Conservation (phyloP, 92 coral and sea anemone genomes). For the Montipora capitata region DNA sequence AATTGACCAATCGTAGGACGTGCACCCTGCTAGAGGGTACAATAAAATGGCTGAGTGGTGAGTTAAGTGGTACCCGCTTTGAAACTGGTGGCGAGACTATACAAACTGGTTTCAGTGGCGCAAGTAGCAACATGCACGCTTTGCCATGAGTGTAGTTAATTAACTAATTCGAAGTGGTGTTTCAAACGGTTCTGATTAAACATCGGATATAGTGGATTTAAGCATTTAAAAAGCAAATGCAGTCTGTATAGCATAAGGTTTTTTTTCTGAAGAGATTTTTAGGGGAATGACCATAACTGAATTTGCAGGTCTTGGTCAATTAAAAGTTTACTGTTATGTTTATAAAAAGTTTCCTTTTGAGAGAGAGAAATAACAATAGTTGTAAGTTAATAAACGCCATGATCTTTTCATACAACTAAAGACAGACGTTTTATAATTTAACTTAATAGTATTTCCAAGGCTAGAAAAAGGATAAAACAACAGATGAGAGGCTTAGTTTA, state of each 20-base stretch:
- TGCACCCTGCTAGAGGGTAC: too few species aligned
- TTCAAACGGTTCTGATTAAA: not conserved
- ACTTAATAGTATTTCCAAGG: too few species aligned
- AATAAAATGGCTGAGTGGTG: not conserved
- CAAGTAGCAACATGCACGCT: not conserved
- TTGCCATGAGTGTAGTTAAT: too few species aligned
- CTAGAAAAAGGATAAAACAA: too few species aligned
- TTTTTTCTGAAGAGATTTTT: not conserved
- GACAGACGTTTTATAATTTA: too few species aligned
- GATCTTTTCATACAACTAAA: too few species aligned
- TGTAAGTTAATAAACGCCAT: too few species aligned
- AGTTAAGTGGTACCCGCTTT: constrained; percentile 20
- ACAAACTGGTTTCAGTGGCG: constrained; percentile 6
- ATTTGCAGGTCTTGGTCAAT: not conserved
- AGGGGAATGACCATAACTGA: not conserved
- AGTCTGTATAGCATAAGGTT: not conserved
- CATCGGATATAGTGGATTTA: too few species aligned
- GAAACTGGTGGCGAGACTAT: constrained; percentile 33
- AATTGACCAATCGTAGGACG: too few species aligned
- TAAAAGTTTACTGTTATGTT: not conserved
- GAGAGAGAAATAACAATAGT: not conserved
- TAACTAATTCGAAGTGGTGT: not conserved
- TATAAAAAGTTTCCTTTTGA: not conserved
- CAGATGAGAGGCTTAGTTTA: too few species aligned
- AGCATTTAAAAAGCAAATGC: not conserved